These are phyloP conservation scores for Mercenaria mercenaria DNA, from an alignment of 1,140 invertebrate species.

Conservation along the genomic window DNA sequence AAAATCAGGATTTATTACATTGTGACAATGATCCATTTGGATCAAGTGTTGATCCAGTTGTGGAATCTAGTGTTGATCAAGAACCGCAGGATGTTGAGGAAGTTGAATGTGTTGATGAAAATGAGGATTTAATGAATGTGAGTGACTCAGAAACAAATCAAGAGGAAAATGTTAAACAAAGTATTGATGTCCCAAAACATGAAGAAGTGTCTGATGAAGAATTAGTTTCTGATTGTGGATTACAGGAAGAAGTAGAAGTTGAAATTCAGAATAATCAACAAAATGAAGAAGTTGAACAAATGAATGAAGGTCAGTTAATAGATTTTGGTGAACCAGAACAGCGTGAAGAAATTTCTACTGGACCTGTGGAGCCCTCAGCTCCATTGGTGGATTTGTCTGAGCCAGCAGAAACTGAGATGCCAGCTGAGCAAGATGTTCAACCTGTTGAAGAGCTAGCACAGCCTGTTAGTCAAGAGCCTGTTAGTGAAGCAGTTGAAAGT, in stretches of 20 bases:
- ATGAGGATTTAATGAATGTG: slow-evolving; percentile 51
- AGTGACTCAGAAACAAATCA: slow-evolving; percentile 29
- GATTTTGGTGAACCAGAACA: slow-evolving; percentile 50
- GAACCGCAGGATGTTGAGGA: slow-evolving; percentile 43
- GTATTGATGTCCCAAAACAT: slow-evolving; percentile 6
- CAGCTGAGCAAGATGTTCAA: not conserved
- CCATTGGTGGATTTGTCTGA: not conserved
- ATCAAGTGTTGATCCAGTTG: slow-evolving; percentile 45
- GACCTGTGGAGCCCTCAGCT: not conserved
- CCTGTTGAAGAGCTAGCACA: not conserved
- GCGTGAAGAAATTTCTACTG: not conserved
- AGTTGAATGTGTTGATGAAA: slow-evolving; percentile 55
- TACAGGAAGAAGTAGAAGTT: slow-evolving; percentile 48
- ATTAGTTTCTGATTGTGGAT: slow-evolving; percentile 60
- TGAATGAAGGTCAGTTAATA: slow-evolving; percentile 42
- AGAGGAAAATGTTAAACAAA: slow-evolving; percentile 1
- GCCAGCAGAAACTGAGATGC: not conserved
- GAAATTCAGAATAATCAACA: slow-evolving; percentile 48
- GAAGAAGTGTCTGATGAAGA: slow-evolving; percentile 51
- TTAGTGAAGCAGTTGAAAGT: not conserved
- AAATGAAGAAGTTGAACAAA: slow-evolving; percentile 48
- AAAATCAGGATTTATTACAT: not conserved
- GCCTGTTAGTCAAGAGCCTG: not conserved
- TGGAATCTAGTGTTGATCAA: slow-evolving; percentile 47
- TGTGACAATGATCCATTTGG: not conserved